Evolutionary conservation across 2,888 invertebrate species (phyloP), one percentile per base, ranked within the genome.

Genomic region (Priocnemis perturbator): DNA sequence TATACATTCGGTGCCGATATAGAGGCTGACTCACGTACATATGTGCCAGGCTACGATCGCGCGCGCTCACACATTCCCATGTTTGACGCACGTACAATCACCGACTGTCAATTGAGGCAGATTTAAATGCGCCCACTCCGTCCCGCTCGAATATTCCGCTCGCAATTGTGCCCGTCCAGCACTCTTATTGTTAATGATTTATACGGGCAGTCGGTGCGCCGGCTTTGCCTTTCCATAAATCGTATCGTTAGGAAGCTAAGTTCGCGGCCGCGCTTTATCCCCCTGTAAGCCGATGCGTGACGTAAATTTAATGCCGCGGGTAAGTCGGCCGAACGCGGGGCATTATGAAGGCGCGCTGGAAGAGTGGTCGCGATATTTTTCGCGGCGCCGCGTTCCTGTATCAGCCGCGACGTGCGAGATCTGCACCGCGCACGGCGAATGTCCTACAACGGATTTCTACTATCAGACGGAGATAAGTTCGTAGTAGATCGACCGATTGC

Each of bases 111-210:
- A 59, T 59, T 59, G 58, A 59, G 21, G 21, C 58, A 20, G 45
- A 59, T 59, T 59, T 59, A 19, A 44, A 20, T 21, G 19, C 45
- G 21, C 21, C 20, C 20, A 20, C 11, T 7, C 11, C 19, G 11
- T 15, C 15, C 3, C 57, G 17, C n/a, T 17, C 3, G 17, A 19
- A 19, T 57, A 0, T 37, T 57, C 19, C 50, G 21, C 21, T 45
- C 20, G 21, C 45, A 57, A 57, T 37, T 37, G 45, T 37, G 58
- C 19, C 58, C 45, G 47, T 7, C 21, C 1, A 44, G 19, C 45
- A 45, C 21, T 59, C 45, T 44, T 45, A 59, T 45, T 21, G 45
- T 15, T 44, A 59, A 59, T 59, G 45, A 59, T 59, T 59, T 59
- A 59, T 44, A 15, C 15, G 21, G 45, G 21, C 5, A 20, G 21